Evolutionary conservation across 2,113 vertebrate genomes (phyloP), one percentile per base, ranked within the genome.

Genomic region (Halcyon malimbica): DNA sequence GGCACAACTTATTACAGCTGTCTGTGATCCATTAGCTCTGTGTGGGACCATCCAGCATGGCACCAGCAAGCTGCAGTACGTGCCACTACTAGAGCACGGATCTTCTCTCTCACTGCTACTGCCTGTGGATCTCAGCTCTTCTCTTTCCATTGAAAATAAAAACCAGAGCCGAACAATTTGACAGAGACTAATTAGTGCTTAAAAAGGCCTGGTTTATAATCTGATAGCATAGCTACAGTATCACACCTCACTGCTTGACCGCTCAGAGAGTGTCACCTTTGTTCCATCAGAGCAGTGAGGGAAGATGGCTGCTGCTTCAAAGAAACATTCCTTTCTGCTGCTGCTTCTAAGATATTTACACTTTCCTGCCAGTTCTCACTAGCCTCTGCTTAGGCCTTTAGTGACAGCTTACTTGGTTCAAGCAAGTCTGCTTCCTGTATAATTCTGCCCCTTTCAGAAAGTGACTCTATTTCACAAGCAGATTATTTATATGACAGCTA

Each of bases 281-380:
- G 3, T 50, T 57, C 82, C 25, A 46, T 6, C 10, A 10, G 23
- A 42, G 70, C 17, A 24, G 42, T 0, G 0, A 77, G 69, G 48
- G 33, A 46, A n/a, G 13, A n/a, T 0, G 50, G 42, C 33, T 26
- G 42, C 39, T 35, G 4, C 24, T 81, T 42, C 17, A 65, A 29
- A 77, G 24, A 42, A 88, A 57, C 8, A 6, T 6, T n/a, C 6
- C 19, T 31, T 68, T 39, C 46, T 68, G 39, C 42, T 46, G 5
- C n/a, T 37, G 23, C 54, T 33, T 56, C 12, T 53, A 37, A 56
- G 50, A 53, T 3, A 2, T 48, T 54, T 41, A 23, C 21, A 41
- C 57, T 75, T 75, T 77, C 50, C 78, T 42, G 20, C 16, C 77
- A 75, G 41, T 41, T 80, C 37, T 86, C 69, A 14, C 62, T 33